These are phyloP conservation scores for Exephanes ischioxanthus DNA, from an alignment of 2,888 invertebrate genomes.

Conservation along the genomic window DNA sequence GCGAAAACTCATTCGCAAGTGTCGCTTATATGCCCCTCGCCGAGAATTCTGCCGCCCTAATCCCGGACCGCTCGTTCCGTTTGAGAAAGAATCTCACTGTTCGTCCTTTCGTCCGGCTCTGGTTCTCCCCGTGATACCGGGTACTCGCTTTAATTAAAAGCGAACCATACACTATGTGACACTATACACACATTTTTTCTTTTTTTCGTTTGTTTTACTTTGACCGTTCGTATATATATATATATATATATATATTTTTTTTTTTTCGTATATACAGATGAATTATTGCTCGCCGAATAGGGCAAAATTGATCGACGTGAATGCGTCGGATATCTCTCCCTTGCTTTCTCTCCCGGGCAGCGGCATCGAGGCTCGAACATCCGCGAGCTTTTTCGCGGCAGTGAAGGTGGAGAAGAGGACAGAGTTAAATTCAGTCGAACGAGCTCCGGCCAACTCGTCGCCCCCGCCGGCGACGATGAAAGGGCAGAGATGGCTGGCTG, in stretches of 20 bases:
- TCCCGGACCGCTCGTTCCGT: constrained; percentile 5
- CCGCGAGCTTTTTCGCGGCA: constrained; percentile 13
- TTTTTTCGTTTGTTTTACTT: neutral
- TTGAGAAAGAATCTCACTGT: neutral
- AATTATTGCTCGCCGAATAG: constrained; percentile 2
- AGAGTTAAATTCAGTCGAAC: constrained; percentile 55
- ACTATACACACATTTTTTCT: too few relatives aligned
- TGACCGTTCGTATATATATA: neutral
- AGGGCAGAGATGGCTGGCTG: constrained; percentile 47
- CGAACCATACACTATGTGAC: neutral
- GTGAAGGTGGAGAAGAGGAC: constrained; percentile 14
- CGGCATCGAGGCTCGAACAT: constrained; percentile 15
- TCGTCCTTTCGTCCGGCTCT: constrained; percentile 1
- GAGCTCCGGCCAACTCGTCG: constrained; percentile 25
- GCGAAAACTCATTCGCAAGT: constrained; percentile 38
- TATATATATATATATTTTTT: neutral
- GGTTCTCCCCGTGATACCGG: neutral
- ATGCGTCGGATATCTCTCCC: neutral
- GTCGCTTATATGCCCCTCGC: constrained; percentile 15
- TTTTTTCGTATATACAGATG: constrained; percentile 25
- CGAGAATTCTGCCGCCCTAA: constrained; percentile 35
- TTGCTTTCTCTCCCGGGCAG: neutral
- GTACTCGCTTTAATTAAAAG: constrained; percentile 8
- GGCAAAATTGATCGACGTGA: constrained; percentile 40
- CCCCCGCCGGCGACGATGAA: constrained; percentile 41